Evolutionary conservation across 2,113 vertebrate species (phyloP).

Genomic region (Tupaia chinensis): DNA sequence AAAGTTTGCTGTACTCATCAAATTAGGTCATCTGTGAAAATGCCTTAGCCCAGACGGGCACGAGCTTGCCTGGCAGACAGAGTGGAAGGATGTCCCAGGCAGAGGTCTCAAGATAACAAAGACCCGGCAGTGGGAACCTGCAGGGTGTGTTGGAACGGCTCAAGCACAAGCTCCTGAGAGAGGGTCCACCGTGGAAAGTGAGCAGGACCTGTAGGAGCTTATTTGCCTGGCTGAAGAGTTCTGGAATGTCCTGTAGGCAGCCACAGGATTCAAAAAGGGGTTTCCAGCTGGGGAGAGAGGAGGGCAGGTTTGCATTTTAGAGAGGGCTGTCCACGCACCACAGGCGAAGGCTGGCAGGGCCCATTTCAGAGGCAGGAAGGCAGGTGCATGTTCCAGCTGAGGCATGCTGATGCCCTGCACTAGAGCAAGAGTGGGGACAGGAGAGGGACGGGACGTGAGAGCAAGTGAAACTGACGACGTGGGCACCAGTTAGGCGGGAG

Average conservation of each 20-base stretch:
- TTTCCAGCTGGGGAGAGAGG: neutral
- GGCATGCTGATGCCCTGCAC: neutral
- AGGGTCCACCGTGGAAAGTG: fast-evolving
- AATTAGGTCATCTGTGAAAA: neutral
- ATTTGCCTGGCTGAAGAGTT: neutral
- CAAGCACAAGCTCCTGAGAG: neutral
- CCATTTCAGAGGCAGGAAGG: neutral
- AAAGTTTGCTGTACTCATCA: neutral
- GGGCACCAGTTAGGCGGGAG: neutral
- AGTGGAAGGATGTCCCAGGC: neutral
- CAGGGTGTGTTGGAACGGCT: neutral
- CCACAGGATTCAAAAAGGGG: neutral
- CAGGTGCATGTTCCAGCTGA: neutral
- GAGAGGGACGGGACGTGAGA: neutral
- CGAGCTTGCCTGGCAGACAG: neutral
- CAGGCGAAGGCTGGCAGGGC: neutral
- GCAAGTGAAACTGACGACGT: neutral
- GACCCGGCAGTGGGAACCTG: no score
- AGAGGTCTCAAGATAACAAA: neutral
- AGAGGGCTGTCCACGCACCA: neutral
- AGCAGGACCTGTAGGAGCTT: neutral
- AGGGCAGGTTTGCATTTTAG: neutral
- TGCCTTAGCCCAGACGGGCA: neutral
- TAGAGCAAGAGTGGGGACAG: neutral
- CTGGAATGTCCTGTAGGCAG: neutral